phyloP scores from a whole-genome alignment of 2,113 vertebrate species.

The Epinephelus fuscoguttatus region DNA sequence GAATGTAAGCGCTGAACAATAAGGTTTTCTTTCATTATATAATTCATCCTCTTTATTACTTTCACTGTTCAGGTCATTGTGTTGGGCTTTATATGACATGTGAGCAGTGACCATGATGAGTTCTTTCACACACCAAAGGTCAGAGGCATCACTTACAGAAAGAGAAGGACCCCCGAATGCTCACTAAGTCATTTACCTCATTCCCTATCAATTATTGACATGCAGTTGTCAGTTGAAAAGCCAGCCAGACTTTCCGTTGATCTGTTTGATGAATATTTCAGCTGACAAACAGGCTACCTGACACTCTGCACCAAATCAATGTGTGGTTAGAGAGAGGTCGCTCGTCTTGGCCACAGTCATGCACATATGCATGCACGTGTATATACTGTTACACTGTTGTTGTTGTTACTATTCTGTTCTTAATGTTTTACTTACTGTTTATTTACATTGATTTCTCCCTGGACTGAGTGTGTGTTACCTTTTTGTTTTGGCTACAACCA shows the following conservation, averaged over 20 bases:
- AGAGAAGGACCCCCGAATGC: slow-evolving; percentile 63
- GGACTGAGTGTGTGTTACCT: neutral
- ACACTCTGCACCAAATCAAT: slow-evolving; percentile 64
- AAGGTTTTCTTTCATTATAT: neutral
- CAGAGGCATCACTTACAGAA: slow-evolving; percentile 72
- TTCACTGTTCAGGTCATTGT: slow-evolving; percentile 58
- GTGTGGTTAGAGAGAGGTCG: slow-evolving; percentile 70
- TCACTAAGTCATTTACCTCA: slow-evolving; percentile 65
- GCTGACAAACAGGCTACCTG: slow-evolving; percentile 80
- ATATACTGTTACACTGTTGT: slow-evolving; percentile 54
- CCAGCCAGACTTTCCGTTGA: slow-evolving; percentile 81
- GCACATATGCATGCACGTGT: slow-evolving; percentile 43
- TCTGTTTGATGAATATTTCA: slow-evolving; percentile 84
- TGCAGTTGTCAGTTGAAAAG: slow-evolving; percentile 77
- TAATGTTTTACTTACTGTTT: slow-evolving; percentile 43
- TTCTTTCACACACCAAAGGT: slow-evolving; percentile 73
- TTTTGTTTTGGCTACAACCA: neutral
- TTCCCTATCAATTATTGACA: slow-evolving; percentile 78
- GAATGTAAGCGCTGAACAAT: neutral
- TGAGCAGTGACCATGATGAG: slow-evolving; percentile 59
- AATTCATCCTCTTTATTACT: slow-evolving; percentile 40
- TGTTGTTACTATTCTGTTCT: slow-evolving; percentile 27
- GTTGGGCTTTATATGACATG: slow-evolving; percentile 53
- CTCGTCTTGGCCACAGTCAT: slow-evolving; percentile 31
- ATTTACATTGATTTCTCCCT: slow-evolving; percentile 18